phyloP scores from a whole-genome alignment of 2,888 invertebrate species.

The Meganola albula region DNA sequence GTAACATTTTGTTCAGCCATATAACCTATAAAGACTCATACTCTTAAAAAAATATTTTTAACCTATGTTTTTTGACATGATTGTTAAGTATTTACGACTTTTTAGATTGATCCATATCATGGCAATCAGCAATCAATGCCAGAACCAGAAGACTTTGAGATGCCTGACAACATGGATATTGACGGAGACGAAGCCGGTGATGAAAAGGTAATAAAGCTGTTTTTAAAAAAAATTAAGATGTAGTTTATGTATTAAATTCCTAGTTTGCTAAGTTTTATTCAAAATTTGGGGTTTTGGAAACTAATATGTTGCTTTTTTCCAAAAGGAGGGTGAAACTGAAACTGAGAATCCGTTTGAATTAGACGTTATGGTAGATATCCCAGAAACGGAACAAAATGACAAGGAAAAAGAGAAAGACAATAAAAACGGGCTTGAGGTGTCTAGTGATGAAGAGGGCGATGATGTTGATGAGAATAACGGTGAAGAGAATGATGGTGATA shows the following conservation, averaged over 20 bases:
- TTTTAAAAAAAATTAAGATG: too few relatives aligned
- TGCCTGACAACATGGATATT: constrained; percentile 91
- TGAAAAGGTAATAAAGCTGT: constrained; percentile 53
- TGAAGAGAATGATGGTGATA: constrained; percentile 29
- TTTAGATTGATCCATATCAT: constrained; percentile 85
- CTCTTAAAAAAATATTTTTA: too few relatives aligned
- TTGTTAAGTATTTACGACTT: constrained; percentile 6
- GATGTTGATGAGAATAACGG: constrained; percentile 29
- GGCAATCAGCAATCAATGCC: constrained; percentile 86
- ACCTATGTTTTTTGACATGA: too few relatives aligned
- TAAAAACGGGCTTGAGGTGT: constrained; percentile 65
- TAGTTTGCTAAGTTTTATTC: too few relatives aligned
- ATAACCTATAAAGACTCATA: too few relatives aligned
- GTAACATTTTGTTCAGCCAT: too few relatives aligned
- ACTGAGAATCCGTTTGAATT: constrained; percentile 92
- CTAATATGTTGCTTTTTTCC: not conserved
- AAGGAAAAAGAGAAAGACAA: constrained; percentile 53
- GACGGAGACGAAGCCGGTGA: constrained; percentile 83
- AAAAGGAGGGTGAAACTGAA: constrained; percentile 73
- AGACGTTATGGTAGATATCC: constrained; percentile 84
- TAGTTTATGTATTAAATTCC: too few relatives aligned
- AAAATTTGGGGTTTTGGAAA: not conserved
- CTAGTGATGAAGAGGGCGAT: constrained; percentile 61
- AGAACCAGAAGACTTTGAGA: constrained; percentile 90
- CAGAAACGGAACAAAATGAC: constrained; percentile 44